Base-by-base conservation (phyloP, 2,113 vertebrate species). In the Mionectes macconnelli region DNA sequence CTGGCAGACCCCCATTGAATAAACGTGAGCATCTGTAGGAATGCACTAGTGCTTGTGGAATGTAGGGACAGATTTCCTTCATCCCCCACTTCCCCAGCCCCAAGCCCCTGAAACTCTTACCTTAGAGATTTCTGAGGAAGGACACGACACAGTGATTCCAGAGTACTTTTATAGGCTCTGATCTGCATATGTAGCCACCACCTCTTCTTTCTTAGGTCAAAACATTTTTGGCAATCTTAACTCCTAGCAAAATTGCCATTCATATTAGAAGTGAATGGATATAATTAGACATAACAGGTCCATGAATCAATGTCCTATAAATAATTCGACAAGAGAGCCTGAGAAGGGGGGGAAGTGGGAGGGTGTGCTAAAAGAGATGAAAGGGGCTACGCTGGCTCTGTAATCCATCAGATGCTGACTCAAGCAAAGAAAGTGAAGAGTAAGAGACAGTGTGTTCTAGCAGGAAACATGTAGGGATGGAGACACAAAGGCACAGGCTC, bases 221-320 rank as follows among this genome's bases (percentile, higher is more conserved):
- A 97, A 97, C 89, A 84, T 96, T 97, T 97, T 96, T 97, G 97
- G 97, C 97, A 98, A 91, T 97, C 97, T 92, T 70, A 63, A 81
- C 83, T 97, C 94, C 93, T 96, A 97, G 84, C 94, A 98, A 84
- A 97, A 97, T 98, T 97, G 90, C 89, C 89, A 98, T 98, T 97
- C 91, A 93, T 94, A 95, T 97, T 97, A 90, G 95, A 97, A 96
- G 88, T 97, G 97, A 97, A 98, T 97, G 93, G 98, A 98, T 98
- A 98, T 98, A 98, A 98, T 98, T 98, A 98, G 98, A 98, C 96
- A 96, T 96, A 96, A 96, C 94, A 94, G 81, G 73, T 91, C 89
- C 88, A 64, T 96, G 97, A 96, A 97, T 95, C 93, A 81, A 89
- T 94, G 88, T 95, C 95, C 98, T 98, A 98, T 98, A 98, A 98